Conservation (phyloP, 2,888 invertebrate genomes). For the Pherbina coryleti region DNA sequence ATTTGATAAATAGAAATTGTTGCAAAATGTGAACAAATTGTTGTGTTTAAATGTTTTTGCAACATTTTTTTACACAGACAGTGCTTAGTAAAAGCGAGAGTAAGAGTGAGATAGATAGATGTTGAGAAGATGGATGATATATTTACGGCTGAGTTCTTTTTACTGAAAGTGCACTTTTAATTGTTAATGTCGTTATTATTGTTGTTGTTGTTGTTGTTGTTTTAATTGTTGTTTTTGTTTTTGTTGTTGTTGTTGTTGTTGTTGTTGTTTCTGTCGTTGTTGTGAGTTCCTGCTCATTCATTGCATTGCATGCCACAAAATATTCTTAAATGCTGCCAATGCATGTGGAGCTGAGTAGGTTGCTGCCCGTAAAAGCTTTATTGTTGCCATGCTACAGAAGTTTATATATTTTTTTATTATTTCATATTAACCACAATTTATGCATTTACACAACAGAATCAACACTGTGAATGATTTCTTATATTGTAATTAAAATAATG, state of each 20-base stretch:
- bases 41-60: constrained; percentile 19
- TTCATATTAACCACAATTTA: too few relatives aligned
- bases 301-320: too few relatives aligned
- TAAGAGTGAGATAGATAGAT: neutral
- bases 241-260: neutral
- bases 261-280: neutral
- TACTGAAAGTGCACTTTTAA: constrained; percentile 1
- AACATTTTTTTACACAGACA: constrained; percentile 3
- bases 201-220: neutral
- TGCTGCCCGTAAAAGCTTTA: too few relatives aligned
- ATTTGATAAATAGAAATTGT: constrained; percentile 28
- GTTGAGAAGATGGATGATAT: neutral
- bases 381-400: too few relatives aligned
- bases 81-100: too few relatives aligned
- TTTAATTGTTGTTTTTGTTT: too few relatives aligned
- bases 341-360: too few relatives aligned
- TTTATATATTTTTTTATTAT: too few relatives aligned
- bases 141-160: neutral
- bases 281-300: neutral
- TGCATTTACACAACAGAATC: too few relatives aligned
- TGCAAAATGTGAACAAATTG: constrained; percentile 7
- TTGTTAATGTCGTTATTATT: neutral
- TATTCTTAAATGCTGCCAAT: too few relatives aligned
- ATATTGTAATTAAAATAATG: too few relatives aligned
- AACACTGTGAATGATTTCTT: too few relatives aligned